A percentile compares a stretch with the other conserved stretches of the same genome.
Conservation (phyloP, 92 coral and sea anemone species). For the Paramuricea clavata region DNA sequence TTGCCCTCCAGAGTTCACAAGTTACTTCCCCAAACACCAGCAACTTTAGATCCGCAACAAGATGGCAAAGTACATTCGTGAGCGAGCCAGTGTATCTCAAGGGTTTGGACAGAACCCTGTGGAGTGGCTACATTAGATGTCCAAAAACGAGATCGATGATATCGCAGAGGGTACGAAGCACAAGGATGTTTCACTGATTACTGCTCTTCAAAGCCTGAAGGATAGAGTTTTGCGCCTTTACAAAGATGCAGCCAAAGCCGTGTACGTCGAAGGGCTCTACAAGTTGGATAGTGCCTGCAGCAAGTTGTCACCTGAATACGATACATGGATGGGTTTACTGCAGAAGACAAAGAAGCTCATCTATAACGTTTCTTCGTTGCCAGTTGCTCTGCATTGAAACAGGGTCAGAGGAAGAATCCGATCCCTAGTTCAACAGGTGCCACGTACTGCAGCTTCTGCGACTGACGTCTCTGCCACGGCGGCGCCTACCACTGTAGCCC, state of each 20-base stretch:
- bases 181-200: slow-evolving; percentile 47
- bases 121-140: slow-evolving; percentile 40
- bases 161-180: slow-evolving; percentile 40
- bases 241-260: slow-evolving; percentile 61
- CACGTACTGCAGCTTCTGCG: neutral
- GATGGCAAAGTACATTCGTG: slow-evolving; percentile 14
- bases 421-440: neutral
- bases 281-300: slow-evolving; percentile 13
- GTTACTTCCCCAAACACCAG: neutral
- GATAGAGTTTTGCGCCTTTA: slow-evolving; percentile 47
- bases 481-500: neutral
- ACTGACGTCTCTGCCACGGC: neutral
- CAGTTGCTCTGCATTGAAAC: slow-evolving; percentile 23
- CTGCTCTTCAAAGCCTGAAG: slow-evolving; percentile 40
- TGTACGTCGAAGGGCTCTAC: slow-evolving; percentile 69
- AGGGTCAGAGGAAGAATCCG: neutral
- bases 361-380: slow-evolving; percentile 50
- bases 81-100: slow-evolving; percentile 8
- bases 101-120: slow-evolving; percentile 12
- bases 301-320: slow-evolving; percentile 30
- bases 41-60: neutral
- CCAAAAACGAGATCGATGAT: slow-evolving; percentile 59
- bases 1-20: slow-evolving; percentile 3
- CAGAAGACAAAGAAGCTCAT: slow-evolving; percentile 39
- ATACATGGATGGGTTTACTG: slow-evolving; percentile 48